Base-by-base conservation (phyloP, 2,113 vertebrate species). In the Microcebus murinus region DNA sequence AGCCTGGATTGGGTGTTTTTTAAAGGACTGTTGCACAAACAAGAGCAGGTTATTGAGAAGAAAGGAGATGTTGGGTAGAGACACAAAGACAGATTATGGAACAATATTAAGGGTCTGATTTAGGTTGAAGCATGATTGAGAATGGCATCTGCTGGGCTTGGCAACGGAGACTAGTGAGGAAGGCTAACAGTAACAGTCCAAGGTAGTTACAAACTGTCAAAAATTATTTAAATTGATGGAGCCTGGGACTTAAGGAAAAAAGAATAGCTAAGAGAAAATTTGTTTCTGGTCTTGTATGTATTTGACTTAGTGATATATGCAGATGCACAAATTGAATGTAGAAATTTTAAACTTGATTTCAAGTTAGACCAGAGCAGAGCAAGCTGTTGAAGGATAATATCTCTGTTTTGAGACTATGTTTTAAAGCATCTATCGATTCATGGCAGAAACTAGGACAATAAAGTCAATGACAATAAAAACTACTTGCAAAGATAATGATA, bases 401-500 rank as follows among this genome's bases (percentile, higher is more conserved):
- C 13, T 84, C 55, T 90, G 50, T 84, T 57, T 76, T 36, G 31
- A 94, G n/a, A 50, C 31, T 45, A 6, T 70, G n/a, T 87, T 45
- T 84, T 80, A 36, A 36, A 77, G 15, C 27, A 71, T 93, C n/a
- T 50, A 18, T 13, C 34, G 17, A 87, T 90, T 82, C 29, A 50
- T 36, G 27, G 31, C 13, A 87, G 10, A 90, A 95, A 70, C 8
- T 74, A 86, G 4, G 15, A 74, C 1, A 89, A 6, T n/a, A 61
- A 93, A 82, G 68, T 90, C 61, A 94, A 21, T 61, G 48, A 74
- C 55, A 81, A 67, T 76, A 48, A 89, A 92, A 85, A 73, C 57
- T 18, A 65, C 18, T 63, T 52, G 1, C 13, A 82, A 63, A 85
- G 57, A 42, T 59, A 77, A 11, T 63, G 15, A 88, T 8, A 3